phyloP scores from a whole-genome alignment of 2,888 invertebrate genomes.

The Phrixothrix hirtus region DNA sequence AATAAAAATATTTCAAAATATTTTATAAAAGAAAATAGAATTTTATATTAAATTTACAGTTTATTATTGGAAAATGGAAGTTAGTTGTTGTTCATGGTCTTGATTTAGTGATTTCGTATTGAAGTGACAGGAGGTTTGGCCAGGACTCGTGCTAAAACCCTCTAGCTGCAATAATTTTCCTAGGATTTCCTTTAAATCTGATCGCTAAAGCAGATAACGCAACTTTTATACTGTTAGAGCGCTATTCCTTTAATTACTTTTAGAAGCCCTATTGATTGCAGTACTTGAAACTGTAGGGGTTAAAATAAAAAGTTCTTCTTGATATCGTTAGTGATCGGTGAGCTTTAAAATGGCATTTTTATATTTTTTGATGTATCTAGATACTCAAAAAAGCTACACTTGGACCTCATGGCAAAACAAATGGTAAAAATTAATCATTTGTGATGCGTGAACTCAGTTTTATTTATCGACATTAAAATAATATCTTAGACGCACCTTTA shows the following conservation, averaged over 20 bases:
- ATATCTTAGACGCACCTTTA: no score
- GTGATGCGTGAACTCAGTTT: no score
- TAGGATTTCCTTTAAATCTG: constrained; percentile 27
- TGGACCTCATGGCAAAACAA: no score
- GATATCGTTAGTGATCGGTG: no score
- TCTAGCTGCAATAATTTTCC: constrained; percentile 47
- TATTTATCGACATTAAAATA: no score
- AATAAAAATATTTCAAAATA: no score
- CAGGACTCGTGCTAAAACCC: constrained; percentile 43
- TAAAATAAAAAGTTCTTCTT: no score
- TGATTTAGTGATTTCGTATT: constrained; percentile 53
- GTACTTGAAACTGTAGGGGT: no score
- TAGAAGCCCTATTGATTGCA: not conserved
- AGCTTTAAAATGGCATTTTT: no score
- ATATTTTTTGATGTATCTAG: no score
- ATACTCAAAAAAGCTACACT: no score
- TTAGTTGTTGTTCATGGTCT: constrained; percentile 30
- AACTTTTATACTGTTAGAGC: constrained; percentile 18
- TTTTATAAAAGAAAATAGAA: not conserved
- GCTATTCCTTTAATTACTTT: constrained; percentile 1
- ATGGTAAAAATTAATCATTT: no score
- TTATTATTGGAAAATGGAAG: constrained; percentile 9
- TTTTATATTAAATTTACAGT: constrained; percentile 3
- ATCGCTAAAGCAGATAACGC: constrained; percentile 23
- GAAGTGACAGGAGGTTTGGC: constrained; percentile 54